Base-by-base conservation (phyloP, 2,888 invertebrate genomes). In the Lasioglossum figueresi region DNA sequence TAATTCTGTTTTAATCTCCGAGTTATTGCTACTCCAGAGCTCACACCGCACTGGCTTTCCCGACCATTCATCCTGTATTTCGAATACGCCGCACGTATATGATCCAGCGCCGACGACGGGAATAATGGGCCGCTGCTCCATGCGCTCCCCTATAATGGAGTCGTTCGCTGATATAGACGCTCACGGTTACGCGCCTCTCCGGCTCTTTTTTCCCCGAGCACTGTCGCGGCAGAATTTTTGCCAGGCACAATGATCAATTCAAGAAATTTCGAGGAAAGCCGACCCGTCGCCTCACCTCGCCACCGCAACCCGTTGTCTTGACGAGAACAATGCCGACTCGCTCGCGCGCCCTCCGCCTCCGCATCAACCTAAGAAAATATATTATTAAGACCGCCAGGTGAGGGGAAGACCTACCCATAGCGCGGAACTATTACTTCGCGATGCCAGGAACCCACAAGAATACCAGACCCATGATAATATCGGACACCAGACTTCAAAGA, bases 1-100 rank as follows among this genome's bases (percentile, higher is more conserved):
- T 93, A 94, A 94, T 94, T 94, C 93, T 93, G 91, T 94, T 94
- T 94, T 94, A 94, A 94, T 94, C 94, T 93, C 92, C 91, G 91
- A 93, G 94, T 94, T 94, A 94, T 94, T 94, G 93, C 94, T 92
- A 92, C 92, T 92, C 92, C 91, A 90, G 87, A 86, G 88, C 86
- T 85, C 82, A 85, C 87, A 85, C 72, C 84, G 81, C 84, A 78
- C 37, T 83, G 83, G 80, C 82, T 84, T 85, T 75, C 84, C 83
- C 86, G 83, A 81, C 85, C 88, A 88, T 91, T 91, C 92, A 89
- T 92, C 79, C 89, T 87, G 89, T 85, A 89, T 91, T 91, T 91
- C 89, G 86, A 91, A 89, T 89, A 90, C 88, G 86, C 34, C 84
- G 40, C 82, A 85, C 89, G 81, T 84, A 89, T 90, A 90, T 91